A percentile compares a stretch with the other conserved stretches of the same genome.
Conservation (phyloP, 2,797 vertebrate species). For the Sebastolobus alascanus region DNA sequence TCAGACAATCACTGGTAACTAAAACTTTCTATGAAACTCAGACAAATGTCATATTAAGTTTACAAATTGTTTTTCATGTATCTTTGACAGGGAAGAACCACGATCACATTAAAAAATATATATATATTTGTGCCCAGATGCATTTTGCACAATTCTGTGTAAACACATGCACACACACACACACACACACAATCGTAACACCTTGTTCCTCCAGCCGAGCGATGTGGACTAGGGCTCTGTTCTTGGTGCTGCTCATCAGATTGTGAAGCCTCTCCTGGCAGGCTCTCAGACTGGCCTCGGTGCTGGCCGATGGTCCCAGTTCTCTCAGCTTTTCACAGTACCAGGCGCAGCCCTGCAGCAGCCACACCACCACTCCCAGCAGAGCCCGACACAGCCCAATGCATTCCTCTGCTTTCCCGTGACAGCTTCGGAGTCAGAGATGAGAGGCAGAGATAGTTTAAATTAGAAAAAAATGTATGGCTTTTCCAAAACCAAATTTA, state of each 20-base stretch:
- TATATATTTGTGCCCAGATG: not conserved
- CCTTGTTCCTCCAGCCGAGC: constrained; percentile 95
- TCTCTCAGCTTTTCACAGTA: constrained; percentile 92
- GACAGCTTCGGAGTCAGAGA: constrained; percentile 86
- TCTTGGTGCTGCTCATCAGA: constrained; percentile 91
- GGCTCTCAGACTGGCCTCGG: constrained; percentile 89
- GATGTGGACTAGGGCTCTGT: constrained; percentile 95
- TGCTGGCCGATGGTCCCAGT: constrained; percentile 73
- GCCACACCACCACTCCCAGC: constrained; percentile 92
- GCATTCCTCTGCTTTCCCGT: constrained; percentile 97
- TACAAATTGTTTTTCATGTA: not conserved
- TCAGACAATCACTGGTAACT: not conserved
- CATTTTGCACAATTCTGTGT: constrained; percentile 3
- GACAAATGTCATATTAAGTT: not conserved
- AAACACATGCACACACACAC: not conserved
- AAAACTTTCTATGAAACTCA: not conserved
- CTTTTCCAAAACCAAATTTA: not conserved
- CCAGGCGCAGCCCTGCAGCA: constrained; percentile 92
- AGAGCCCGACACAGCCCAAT: constrained; percentile 94
- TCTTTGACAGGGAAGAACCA: not conserved
- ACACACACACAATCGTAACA: constrained; percentile 57
- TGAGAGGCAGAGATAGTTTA: not conserved
- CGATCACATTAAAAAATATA: not conserved
- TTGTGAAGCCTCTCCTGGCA: constrained; percentile 91
- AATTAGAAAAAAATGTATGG: not conserved